A percentile compares a stretch with the other conserved stretches of the same genome.
phyloP scores from a whole-genome alignment of 2,797 vertebrate species.

The Alca torda region DNA sequence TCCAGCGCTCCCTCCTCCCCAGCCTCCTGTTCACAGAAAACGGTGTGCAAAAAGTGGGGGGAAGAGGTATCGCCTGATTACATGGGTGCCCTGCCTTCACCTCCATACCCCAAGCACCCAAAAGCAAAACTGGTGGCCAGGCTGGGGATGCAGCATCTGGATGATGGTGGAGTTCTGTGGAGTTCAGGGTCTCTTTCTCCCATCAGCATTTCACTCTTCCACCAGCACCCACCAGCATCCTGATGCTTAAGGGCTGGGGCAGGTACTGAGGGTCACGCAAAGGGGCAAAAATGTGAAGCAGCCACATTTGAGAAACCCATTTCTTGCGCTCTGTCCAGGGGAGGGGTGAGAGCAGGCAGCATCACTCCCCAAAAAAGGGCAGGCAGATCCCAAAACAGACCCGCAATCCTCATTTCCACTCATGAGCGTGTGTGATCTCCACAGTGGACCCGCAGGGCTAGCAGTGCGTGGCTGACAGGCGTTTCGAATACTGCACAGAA shows the following conservation, averaged over 20 bases:
- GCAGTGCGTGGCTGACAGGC: not conserved
- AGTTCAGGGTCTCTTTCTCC: not conserved
- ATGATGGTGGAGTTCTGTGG: not conserved
- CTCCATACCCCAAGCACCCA: not conserved
- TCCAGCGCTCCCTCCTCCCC: not conserved
- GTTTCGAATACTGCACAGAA: not conserved
- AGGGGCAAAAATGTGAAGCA: not conserved
- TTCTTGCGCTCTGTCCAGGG: not conserved
- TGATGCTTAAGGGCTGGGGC: not conserved
- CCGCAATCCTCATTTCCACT: not conserved
- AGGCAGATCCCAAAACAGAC: not conserved
- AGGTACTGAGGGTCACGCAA: not conserved
- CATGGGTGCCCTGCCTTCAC: not conserved
- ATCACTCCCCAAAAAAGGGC: accelerated
- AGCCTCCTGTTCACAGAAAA: not conserved
- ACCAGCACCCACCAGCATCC: accelerated
- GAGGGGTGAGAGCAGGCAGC: not conserved
- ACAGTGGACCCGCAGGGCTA: accelerated
- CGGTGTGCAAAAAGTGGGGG: not conserved
- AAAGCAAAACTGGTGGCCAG: not conserved
- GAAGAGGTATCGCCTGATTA: not conserved
- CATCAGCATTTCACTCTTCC: accelerated
- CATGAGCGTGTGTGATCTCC: accelerated
- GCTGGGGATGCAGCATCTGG: not conserved
- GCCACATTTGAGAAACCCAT: not conserved